Evolutionary conservation across 2,113 vertebrate species (phyloP), one percentile per base, ranked within the genome.

Genomic region (Aphyosemion australe): DNA sequence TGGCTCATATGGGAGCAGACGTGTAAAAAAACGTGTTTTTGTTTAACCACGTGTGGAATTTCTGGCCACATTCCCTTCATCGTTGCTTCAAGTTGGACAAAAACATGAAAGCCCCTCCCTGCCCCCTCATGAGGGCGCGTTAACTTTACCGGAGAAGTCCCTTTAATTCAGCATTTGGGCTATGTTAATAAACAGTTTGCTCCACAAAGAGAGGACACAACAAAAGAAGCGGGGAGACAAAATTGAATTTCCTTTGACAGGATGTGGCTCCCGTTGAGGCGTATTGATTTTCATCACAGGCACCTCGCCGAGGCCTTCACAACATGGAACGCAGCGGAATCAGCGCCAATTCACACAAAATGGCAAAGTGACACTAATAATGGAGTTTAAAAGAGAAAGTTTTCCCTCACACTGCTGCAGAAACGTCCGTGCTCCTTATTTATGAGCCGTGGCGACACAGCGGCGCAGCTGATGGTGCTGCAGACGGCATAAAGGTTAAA

Each of bases 231-330:
- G 84, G 67, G 78, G 78, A 85, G 74, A 89, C 84, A 72, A 90
- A 90, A 92, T 89, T 89, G 90, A 92, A 93, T 93, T 90, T 87
- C 89, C 89, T 89, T 91, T 90, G 91, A 93, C 88, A 89, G 91
- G 87, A 91, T 84, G 82, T 86, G 87, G 86, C 90, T 90, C 89
- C 90, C 70, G 85, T 90, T 76, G 90, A 89, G 87, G 87, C 89
- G 67, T 91, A 94, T 93, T 89, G 92, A 93, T 93, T 93, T 92
- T 90, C 84, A 86, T 90, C 83, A 82, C 83, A 80, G 85, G 84
- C 85, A 84, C 89, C 89, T 91, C 89, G 90, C 83, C 79, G 85
- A 90, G 88, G 90, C 88, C 91, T 90, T 92, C 88, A 83, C 81
- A 79, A 87, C 84, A 85, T 84, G 83, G 87, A 86, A 84, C 74